Evolutionary conservation across 2,113 vertebrate species (phyloP).

Genomic region (Tupaia tana): DNA sequence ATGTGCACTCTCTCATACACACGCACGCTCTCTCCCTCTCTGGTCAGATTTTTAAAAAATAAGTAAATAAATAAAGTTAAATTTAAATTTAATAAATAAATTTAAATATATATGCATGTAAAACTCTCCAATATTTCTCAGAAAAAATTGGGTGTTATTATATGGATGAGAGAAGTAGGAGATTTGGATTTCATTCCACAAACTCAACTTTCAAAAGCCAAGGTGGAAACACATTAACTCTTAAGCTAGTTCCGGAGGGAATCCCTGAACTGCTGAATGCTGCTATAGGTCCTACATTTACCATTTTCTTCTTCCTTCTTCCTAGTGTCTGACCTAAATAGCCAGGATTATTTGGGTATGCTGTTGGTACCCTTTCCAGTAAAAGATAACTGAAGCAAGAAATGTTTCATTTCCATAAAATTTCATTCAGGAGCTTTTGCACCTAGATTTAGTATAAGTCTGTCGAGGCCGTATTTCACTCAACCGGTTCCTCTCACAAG

Average conservation of each 20-base stretch:
- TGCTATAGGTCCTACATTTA: background rate
- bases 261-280: background rate
- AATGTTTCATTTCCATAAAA: constrained; percentile 21
- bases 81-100: too few species aligned
- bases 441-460: constrained; percentile 19
- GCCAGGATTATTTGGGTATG: background rate
- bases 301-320: background rate
- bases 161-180: background rate
- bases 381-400: constrained; percentile 18
- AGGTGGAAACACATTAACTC: background rate
- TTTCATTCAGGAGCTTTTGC: background rate
- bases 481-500: constrained; percentile 43
- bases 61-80: too few species aligned
- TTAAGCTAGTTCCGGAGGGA: background rate
- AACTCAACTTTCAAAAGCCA: background rate
- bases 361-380: background rate
- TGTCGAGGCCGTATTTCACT: constrained; percentile 46
- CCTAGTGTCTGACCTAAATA: background rate
- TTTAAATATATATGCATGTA: background rate
- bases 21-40: too few species aligned
- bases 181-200: background rate
- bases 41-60: too few species aligned
- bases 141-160: background rate
- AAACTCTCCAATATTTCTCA: background rate
- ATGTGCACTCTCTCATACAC: too few species aligned